Evolutionary conservation across 2,113 vertebrate species (phyloP).

Genomic region (Empidonax traillii): DNA sequence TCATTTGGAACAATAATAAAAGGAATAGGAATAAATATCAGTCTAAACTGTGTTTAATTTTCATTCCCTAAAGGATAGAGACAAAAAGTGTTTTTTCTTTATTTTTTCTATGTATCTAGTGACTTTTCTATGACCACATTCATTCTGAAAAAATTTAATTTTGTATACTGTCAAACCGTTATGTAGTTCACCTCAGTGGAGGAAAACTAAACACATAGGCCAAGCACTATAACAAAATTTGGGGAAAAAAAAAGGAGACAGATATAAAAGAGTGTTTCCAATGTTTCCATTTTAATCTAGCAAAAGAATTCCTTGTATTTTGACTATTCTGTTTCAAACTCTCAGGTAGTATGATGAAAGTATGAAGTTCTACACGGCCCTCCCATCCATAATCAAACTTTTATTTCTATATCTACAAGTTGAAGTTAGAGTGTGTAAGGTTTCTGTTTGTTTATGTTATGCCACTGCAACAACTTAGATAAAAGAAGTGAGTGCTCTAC

Average conservation of each 20-base stretch:
- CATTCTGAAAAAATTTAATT: not conserved
- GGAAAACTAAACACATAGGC: not conserved
- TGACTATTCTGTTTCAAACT: not conserved
- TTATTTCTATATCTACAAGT: not conserved
- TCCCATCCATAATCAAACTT: not conserved
- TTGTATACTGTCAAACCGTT: not conserved
- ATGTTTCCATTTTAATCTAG: not conserved
- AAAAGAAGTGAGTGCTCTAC: not conserved
- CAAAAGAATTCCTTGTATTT: not conserved
- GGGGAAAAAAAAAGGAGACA: not conserved
- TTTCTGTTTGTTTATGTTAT: not conserved
- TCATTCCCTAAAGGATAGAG: not conserved
- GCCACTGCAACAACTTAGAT: not conserved
- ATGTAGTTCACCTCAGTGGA: not conserved
- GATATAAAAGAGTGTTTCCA: not conserved
- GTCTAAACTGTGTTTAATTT: not conserved
- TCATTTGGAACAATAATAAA: not conserved
- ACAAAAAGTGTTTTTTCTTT: not conserved
- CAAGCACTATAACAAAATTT: not conserved
- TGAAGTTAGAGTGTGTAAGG: not conserved
- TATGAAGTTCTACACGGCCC: not conserved
- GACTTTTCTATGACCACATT: not conserved
- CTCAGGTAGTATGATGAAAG: not conserved
- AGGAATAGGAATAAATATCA: not conserved
- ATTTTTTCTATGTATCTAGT: not conserved